Base-by-base conservation (phyloP, 2,113 vertebrate genomes). In the Sula dactylatra region DNA sequence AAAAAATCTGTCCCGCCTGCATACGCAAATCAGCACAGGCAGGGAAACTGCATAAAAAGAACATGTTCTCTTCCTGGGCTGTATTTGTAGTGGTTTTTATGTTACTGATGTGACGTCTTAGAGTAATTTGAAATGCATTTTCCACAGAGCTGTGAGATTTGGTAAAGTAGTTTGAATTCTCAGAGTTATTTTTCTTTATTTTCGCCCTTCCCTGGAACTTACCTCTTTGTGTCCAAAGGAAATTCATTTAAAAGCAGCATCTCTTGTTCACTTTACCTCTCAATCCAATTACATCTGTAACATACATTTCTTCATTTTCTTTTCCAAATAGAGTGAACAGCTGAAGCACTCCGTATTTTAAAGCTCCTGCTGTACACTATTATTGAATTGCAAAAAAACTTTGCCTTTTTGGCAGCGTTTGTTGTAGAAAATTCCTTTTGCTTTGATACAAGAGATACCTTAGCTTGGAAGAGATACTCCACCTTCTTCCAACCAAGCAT, bases 51-150 rank as follows among this genome's bases (percentile, higher is more conserved):
- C 95, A 89, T 94, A 87, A 94, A 94, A 92, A 95, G 83, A 91
- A 54, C 34, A 50, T 42, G 32, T 85, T 96, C 70, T 88, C 85
- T 92, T 93, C 85, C 93, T 95, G 84, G 70, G 16, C 78, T 97
- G 70, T 66, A 70, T 88, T 93, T 93, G 74, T 92, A 49, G 3
- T 91, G 78, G 29, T 61, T 96, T 95, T 91, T 93, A 66, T 91
- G 83, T 65, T 89, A 82, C 74, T 95, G 62, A 38, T 91, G 50
- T 74, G 92, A 52, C 19, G 54, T 73, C 84, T 94, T 62, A 47
- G 34, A 76, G 42, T 88, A 6, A 91, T 95, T 96, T 95, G 71
- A 96, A 96, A 96, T 91, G 71, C 81, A 70, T 94, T 95, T 96
- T 83, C n/a, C 22, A 59, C 27, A 79, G 89, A 94, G 62, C 70